Evolutionary conservation across 92 coral and sea anemone genomes (phyloP), one percentile per base, ranked within the genome.

Genomic region (Actinostola sp.): DNA sequence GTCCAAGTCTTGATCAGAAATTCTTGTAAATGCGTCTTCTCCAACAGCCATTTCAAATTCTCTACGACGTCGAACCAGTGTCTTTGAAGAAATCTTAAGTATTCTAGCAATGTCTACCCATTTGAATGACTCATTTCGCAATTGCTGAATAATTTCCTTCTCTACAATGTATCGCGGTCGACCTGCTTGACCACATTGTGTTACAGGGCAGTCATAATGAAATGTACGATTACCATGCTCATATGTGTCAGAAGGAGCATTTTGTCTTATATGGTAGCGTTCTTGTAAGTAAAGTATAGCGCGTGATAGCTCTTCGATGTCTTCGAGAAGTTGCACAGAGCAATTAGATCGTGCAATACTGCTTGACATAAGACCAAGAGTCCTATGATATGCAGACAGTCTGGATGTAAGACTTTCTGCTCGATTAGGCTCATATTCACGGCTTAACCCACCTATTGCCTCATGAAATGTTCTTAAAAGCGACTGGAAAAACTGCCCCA

Each of bases 81-180:
- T 66, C 36, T 66, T 77, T 25, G 55, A 31, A 1, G 67, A 77
- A 42, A 77, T 56, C 13, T 78, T 74, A 13, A 76, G 66, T 59
- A 77, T 61, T 38, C 28, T 63, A 0, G 75, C 79, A 21, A 83
- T 70, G 65, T 75, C 82, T 19, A 70, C 68, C 88, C 71, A 82
- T 49, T 74, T 76, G 27, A 67, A 76, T 10, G 83, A 76, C 45
- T 71, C 79, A 28, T 60, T 60, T 7, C 84, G 60, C 52, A 83
- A 39, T 45, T 61, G 61, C 36, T 54, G 32, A n/a, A 83, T 48
- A 46, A 62, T 55, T 32, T 38, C 33, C 24, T 60, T 75, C 51
- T 71, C 73, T 13, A 83, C 66, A 36, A 63, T 70, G 33, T 31
- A 72, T 12, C 84, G 42, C 11, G 42, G 42, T 4, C 42, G 42